These are phyloP conservation scores for Rhagologus leucostigma DNA, from an alignment of 2,113 vertebrate genomes.

Conservation along the genomic window DNA sequence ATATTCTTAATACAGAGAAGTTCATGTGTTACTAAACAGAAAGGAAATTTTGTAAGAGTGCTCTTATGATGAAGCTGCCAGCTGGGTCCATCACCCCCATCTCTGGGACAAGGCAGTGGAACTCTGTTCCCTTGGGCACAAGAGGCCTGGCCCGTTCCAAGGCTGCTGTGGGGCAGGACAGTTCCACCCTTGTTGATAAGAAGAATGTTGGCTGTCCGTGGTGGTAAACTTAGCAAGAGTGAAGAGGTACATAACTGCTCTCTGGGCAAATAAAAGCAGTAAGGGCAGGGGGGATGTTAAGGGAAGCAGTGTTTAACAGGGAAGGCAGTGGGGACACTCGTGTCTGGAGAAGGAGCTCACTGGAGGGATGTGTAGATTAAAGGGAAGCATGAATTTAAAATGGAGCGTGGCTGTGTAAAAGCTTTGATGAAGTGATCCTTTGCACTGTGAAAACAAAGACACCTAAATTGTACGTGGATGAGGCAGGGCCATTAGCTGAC, in stretches of 20 bases:
- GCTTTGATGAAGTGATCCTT: neutral
- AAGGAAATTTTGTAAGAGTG: neutral
- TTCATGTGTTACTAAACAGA: neutral
- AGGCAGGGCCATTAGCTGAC: neutral
- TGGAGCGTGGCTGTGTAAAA: neutral
- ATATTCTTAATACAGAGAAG: neutral
- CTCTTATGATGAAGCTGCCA: neutral
- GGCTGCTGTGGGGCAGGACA: neutral
- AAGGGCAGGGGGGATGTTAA: neutral
- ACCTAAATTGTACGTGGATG: rapidly evolving
- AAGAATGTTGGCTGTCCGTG: neutral
- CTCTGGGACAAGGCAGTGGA: neutral
- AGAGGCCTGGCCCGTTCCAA: neutral
- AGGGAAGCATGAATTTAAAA: neutral
- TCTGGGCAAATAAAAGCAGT: neutral
- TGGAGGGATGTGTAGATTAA: neutral
- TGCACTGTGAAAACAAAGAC: neutral
- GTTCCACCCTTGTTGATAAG: neutral
- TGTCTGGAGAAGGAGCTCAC: neutral
- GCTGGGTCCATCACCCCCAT: neutral
- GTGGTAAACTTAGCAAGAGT: neutral
- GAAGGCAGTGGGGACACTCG: neutral
- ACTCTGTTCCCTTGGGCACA: rapidly evolving
- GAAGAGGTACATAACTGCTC: neutral
- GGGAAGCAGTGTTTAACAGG: neutral